phyloP scores from a whole-genome alignment of 2,797 vertebrate genomes.

The Etheostoma nigrum region DNA sequence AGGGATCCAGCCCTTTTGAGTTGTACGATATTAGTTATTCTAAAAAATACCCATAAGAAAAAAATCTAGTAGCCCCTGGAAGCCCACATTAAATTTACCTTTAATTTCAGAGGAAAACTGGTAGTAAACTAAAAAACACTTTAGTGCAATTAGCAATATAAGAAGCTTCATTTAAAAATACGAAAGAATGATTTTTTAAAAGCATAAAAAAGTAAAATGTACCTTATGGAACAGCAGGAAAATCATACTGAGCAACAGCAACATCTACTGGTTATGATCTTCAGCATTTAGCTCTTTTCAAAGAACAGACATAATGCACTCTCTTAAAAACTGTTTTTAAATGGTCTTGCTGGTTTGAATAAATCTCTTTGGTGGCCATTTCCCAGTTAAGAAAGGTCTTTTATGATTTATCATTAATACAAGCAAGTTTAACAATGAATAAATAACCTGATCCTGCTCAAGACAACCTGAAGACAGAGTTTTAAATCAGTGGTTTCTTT shows the following conservation, averaged over 20 bases:
- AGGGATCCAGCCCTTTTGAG: slow-evolving; percentile 80
- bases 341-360: slow-evolving; percentile 19
- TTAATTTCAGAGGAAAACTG: slow-evolving; percentile 53
- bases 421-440: slow-evolving; percentile 16
- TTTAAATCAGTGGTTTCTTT: slow-evolving; percentile 19
- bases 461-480: slow-evolving; percentile 31
- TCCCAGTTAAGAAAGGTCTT: slow-evolving; percentile 6
- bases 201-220: slow-evolving; percentile 22
- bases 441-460: slow-evolving; percentile 36
- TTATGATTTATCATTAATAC: slow-evolving; percentile 23
- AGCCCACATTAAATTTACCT: slow-evolving; percentile 39
- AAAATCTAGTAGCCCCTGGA: slow-evolving; percentile 34
- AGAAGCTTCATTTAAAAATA: slow-evolving; percentile 41
- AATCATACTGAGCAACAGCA: slow-evolving; percentile 47
- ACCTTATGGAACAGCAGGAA: neutral
- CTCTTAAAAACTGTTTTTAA: neutral
- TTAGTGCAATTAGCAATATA: slow-evolving; percentile 70
- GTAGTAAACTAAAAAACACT: slow-evolving; percentile 63
- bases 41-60: slow-evolving; percentile 33
- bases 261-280: slow-evolving; percentile 67
- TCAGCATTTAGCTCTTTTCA: slow-evolving; percentile 11
- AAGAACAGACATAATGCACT: slow-evolving; percentile 21
- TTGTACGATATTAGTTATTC: slow-evolving; percentile 30
- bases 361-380: slow-evolving; percentile 66
- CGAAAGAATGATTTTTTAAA: slow-evolving; percentile 31